phyloP scores from a whole-genome alignment of 2,113 vertebrate species.

The Plecotus auritus region DNA sequence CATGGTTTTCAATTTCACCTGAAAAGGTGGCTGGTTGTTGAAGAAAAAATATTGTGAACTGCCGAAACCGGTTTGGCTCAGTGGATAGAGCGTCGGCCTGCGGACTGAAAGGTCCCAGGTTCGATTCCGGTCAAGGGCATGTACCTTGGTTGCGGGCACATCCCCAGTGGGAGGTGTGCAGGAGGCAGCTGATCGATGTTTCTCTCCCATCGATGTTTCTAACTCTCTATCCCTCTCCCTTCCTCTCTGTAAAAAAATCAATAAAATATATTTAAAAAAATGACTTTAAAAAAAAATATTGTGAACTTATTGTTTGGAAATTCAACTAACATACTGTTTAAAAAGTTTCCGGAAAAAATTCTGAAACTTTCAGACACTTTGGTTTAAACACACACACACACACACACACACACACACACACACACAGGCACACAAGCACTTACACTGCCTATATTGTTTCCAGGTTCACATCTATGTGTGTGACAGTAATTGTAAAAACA shows the following conservation, averaged over 20 bases:
- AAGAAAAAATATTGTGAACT: not conserved
- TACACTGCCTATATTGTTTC: not conserved
- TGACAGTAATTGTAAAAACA: not conserved
- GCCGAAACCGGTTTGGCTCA: too few species aligned
- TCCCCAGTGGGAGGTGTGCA: too few species aligned
- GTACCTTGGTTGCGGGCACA: too few species aligned
- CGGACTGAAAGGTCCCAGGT: too few species aligned
- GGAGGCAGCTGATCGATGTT: too few species aligned
- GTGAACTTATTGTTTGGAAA: not conserved
- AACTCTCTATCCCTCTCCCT: too few species aligned
- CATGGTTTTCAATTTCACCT: not conserved
- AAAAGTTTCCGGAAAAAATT: not conserved
- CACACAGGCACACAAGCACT: not conserved
- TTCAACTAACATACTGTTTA: not conserved
- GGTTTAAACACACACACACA: not conserved
- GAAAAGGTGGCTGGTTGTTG: not conserved
- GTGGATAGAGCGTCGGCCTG: too few species aligned
- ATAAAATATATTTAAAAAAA: too few species aligned
- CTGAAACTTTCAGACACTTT: not conserved
- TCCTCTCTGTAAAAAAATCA: too few species aligned
- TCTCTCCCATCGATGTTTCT: too few species aligned
- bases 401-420: not conserved
- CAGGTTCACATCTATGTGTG: accelerated
- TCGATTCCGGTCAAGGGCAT: too few species aligned
- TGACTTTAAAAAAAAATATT: too few species aligned